These are phyloP conservation scores for Drosophila paulistorum DNA, from an alignment of 1,140 invertebrate species.

Conservation along the genomic window DNA sequence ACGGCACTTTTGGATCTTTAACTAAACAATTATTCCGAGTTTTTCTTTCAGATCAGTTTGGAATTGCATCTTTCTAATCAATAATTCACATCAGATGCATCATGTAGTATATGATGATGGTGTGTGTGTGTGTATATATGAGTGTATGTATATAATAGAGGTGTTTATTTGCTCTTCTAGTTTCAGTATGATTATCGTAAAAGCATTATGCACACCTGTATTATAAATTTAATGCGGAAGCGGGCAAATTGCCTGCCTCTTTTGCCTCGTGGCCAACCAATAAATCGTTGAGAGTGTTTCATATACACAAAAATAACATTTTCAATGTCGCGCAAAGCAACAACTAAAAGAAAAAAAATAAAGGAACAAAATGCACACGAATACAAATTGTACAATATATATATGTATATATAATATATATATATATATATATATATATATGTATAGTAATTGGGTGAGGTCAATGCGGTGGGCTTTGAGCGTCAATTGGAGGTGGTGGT, in stretches of 20 bases:
- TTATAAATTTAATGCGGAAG: conserved; percentile 53
- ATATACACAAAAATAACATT: conserved; percentile 50
- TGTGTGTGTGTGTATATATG: too few species aligned
- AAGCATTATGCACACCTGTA: conserved; percentile 39
- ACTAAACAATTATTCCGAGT: too few species aligned
- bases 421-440: conserved; percentile 28
- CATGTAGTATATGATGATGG: background rate
- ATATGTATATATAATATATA: conserved; percentile 18
- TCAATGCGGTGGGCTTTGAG: conserved; percentile 44
- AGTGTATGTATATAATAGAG: too few species aligned
- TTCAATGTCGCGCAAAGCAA: conserved; percentile 55
- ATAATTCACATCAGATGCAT: conserved; percentile 8
- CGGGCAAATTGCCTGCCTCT: conserved; percentile 34
- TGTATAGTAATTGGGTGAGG: conserved; percentile 69
- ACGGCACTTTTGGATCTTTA: background rate
- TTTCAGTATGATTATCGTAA: background rate
- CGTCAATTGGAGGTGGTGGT: conserved; percentile 33
- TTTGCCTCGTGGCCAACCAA: conserved; percentile 38
- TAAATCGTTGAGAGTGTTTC: conserved; percentile 35
- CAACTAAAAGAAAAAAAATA: conserved; percentile 1
- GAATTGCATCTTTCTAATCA: background rate
- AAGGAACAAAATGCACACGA: conserved; percentile 15
- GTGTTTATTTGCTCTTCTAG: background rate
- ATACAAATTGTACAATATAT: conserved; percentile 35
- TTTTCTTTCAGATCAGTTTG: background rate